These are phyloP conservation scores for Oplegnathus fasciatus DNA, from an alignment of 2,113 vertebrate species.

Conservation along the genomic window DNA sequence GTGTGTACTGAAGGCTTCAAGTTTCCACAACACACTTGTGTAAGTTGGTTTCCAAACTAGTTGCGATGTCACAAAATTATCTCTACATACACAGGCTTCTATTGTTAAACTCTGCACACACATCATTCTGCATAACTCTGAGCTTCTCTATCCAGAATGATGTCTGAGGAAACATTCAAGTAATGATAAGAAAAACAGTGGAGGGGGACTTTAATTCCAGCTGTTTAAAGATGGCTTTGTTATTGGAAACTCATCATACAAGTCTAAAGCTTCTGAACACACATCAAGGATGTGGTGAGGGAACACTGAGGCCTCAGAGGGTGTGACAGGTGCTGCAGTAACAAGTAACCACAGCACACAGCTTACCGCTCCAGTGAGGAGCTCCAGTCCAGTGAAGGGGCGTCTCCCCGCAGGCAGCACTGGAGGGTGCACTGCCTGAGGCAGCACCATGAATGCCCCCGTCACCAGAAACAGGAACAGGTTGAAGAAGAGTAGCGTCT, in stretches of 20 bases:
- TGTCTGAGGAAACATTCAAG: too few species aligned
- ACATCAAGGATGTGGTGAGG: not conserved
- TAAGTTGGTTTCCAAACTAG: not conserved
- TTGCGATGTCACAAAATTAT: not conserved
- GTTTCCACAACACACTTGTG: not conserved
- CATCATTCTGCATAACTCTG: not conserved
- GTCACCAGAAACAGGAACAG: constrained; percentile 85
- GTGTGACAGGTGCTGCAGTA: not conserved
- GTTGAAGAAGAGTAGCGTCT: constrained; percentile 91
- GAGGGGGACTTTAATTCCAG: not conserved
- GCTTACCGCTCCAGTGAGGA: constrained; percentile 92
- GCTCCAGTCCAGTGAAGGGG: constrained; percentile 87
- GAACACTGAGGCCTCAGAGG: not conserved
- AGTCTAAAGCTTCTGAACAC: not conserved
- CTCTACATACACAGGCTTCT: too few species aligned
- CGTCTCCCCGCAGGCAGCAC: rapidly evolving
- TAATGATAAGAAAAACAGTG: not conserved
- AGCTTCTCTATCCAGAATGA: too few species aligned
- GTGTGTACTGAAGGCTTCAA: not conserved
- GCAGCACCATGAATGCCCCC: constrained; percentile 86
- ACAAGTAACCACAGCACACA: not conserved
- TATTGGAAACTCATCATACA: not conserved
- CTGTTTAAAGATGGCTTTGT: not conserved
- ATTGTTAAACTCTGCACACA: not conserved
- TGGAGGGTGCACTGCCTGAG: constrained; percentile 84